These are phyloP conservation scores for Spinus olivaceus DNA, from an alignment of 2,797 vertebrate genomes.

Conservation along the genomic window DNA sequence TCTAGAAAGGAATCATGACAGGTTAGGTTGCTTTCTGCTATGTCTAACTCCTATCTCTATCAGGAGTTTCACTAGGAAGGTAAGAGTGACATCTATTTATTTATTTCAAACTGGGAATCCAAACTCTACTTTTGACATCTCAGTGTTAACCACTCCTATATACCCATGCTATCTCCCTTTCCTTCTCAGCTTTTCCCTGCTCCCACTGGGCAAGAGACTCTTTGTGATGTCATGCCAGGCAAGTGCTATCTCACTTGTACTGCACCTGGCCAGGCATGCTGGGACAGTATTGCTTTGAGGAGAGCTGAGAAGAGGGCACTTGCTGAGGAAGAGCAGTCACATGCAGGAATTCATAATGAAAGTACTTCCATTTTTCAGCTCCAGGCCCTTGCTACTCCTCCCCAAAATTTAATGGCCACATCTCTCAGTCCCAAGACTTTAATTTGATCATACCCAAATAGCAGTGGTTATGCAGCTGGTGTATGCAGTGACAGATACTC, in stretches of 20 bases:
- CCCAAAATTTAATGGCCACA: background rate
- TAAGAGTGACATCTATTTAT: background rate
- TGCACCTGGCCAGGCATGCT: background rate
- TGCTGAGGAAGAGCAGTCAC: background rate
- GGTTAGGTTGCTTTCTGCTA: background rate
- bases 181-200: background rate
- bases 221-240: constrained; percentile 74
- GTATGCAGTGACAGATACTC: background rate
- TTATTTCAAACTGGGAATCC: background rate
- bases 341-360: background rate
- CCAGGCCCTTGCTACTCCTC: background rate
- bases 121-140: background rate
- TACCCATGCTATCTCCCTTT: background rate
- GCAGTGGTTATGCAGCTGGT: background rate
- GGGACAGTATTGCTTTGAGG: background rate
- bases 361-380: background rate
- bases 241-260: background rate
- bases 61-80: background rate
- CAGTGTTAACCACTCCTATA: background rate
- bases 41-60: background rate
- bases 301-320: background rate
- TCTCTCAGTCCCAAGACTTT: background rate
- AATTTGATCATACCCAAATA: background rate
- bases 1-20: background rate
- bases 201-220: background rate